Conservation (phyloP, 2,888 invertebrate genomes). For the Oscheius sp. region DNA sequence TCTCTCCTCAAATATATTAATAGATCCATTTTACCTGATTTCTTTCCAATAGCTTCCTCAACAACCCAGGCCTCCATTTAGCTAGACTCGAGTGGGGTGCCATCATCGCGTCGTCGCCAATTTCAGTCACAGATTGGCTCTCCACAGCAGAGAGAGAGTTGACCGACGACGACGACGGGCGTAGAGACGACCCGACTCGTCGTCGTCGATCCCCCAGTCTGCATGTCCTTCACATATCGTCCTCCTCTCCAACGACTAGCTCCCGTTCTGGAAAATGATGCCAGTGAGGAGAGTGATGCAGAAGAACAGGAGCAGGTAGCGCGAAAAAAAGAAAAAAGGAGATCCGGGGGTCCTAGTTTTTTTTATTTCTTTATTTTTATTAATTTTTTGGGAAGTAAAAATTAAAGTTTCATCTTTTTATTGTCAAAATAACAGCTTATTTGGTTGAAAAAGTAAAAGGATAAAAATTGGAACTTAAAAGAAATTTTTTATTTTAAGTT, state of each 20-base stretch:
- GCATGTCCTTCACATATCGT: constrained; percentile 10
- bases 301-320: constrained; percentile 20
- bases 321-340: background rate
- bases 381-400: no score
- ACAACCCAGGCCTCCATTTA: background rate
- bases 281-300: constrained; percentile 34
- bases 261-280: constrained; percentile 45
- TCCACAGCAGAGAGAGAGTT: constrained; percentile 21
- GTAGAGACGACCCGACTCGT: background rate
- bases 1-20: background rate
- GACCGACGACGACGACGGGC: background rate
- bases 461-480: no score
- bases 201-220: background rate
- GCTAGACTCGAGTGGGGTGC: constrained; percentile 4
- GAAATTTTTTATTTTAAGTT: no score
- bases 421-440: no score
- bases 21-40: background rate
- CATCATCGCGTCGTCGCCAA: constrained; percentile 29
- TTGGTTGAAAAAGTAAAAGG: no score
- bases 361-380: no score
- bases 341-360: background rate
- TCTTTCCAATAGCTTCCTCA: background rate
- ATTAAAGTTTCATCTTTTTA: no score
- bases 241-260: constrained; percentile 49
- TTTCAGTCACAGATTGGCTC: constrained; percentile 35